These are phyloP conservation scores for Camponotus vicinus DNA, from an alignment of 1,140 invertebrate species.

Conservation along the genomic window DNA sequence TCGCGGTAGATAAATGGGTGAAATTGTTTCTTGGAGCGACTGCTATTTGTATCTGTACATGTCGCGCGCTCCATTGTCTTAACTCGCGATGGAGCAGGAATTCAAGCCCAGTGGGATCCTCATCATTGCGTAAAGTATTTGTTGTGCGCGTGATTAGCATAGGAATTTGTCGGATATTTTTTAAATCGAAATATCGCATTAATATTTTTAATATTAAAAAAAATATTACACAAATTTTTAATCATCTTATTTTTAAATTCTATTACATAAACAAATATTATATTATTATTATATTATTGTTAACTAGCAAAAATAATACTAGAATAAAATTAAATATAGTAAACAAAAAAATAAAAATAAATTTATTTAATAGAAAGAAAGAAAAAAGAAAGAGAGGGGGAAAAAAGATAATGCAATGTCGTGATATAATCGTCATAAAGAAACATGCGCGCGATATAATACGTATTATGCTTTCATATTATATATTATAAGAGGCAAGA, in stretches of 20 bases:
- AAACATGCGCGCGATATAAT: conserved; percentile 12
- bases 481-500: conserved; percentile 12
- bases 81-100: conserved; percentile 6
- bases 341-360: not conserved
- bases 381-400: no score
- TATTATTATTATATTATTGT: not conserved
- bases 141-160: not conserved
- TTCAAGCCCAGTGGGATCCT: not conserved
- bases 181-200: not conserved
- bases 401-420: not conserved
- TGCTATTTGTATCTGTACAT: conserved; percentile 54
- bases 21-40: conserved; percentile 52
- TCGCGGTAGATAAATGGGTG: conserved; percentile 34
- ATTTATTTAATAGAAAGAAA: not conserved
- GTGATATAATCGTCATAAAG: conserved; percentile 24
- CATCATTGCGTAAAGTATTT: conserved; percentile 24
- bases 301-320: not conserved
- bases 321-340: not conserved
- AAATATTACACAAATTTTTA: not conserved
- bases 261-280: not conserved
- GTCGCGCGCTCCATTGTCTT: not conserved
- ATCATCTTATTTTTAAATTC: not conserved
- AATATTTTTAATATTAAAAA: not conserved
- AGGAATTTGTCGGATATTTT: not conserved
- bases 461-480: not conserved